Base-by-base conservation (phyloP, 2,113 vertebrate species). In the Toxotes chatareus region DNA sequence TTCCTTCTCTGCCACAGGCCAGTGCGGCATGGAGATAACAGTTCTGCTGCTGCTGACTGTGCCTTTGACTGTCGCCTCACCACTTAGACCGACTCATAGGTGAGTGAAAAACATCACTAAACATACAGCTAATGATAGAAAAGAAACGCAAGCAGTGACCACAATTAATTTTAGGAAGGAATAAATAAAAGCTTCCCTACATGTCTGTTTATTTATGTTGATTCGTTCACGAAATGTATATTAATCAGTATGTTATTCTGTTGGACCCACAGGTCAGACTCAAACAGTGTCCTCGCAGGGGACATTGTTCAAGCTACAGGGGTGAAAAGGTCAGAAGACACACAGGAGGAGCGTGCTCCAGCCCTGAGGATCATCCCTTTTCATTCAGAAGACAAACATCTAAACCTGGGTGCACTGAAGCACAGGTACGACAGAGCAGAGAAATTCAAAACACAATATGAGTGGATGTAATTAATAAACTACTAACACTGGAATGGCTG, bases 11-110 rank as follows among this genome's bases (percentile, higher is more conserved):
- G 1, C 57, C 31, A 51, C 75, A 95, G 94, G 91, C n/a, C 49
- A 67, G 19, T 72, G 44, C 80, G 86, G 92, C 81, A 93, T 96
- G 93, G 88, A 92, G 88, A 90, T 93, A 90, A 87, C 84, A 56
- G 63, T 94, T 69, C 77, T 95, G 70, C 69, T 94, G 84, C 82
- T 95, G 60, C 76, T 95, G 73, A 92, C 68, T 74, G 79, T 90
- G 68, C 64, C 91, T 76, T 46, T 93, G 82, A 93, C 73, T 23
- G 63, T 73, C 68, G 92, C 94, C 72, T 85, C 83, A 36, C 88
- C 90, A 46, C 72, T 94, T 19, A 87, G 81, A 89, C 71, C 56
- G 57, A 68, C 75, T 71, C 86, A 56, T 65, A 93, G 92, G 94
- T 94, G 31, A 80, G 85, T 80, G 46, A 46, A 38, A 61, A 49